phyloP scores from a whole-genome alignment of 2,888 invertebrate genomes.

The Corbicula japonica region DNA sequence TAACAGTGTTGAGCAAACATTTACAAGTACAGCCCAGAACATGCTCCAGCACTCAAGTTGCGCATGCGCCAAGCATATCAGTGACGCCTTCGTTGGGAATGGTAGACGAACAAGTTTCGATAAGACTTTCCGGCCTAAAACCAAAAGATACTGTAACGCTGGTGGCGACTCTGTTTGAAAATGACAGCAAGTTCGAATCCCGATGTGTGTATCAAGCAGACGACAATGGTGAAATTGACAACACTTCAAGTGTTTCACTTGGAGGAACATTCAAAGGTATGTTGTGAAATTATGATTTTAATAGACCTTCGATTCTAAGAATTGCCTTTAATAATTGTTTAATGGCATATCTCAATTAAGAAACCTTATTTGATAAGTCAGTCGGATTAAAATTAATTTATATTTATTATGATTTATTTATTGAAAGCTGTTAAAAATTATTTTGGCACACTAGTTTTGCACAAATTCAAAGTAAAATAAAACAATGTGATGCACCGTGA shows the following conservation, averaged over 20 bases:
- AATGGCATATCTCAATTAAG: neutral
- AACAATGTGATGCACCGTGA: no score
- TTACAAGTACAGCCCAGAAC: no score
- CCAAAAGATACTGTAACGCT: conserved; percentile 23
- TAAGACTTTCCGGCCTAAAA: conserved; percentile 21
- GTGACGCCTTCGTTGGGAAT: conserved; percentile 19
- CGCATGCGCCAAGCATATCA: no score
- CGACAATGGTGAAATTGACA: conserved; percentile 25
- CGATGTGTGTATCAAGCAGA: conserved; percentile 33
- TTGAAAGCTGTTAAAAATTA: neutral
- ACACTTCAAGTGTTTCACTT: conserved; percentile 3
- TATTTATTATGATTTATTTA: neutral
- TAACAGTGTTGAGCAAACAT: no score
- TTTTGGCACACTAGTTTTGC: no score
- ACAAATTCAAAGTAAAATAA: no score
- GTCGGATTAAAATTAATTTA: neutral
- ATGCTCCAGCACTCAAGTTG: no score
- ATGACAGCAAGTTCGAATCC: conserved; percentile 27
- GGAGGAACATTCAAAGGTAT: conserved; percentile 36
- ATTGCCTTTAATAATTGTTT: neutral
- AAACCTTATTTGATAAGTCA: neutral
- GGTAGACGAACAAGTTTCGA: conserved; percentile 33
- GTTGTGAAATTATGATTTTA: neutral
- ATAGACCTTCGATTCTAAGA: neutral
- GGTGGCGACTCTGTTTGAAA: conserved; percentile 23